Evolutionary conservation across 2,888 invertebrate genomes (phyloP).

Genomic region (Cheilosia urbana): DNA sequence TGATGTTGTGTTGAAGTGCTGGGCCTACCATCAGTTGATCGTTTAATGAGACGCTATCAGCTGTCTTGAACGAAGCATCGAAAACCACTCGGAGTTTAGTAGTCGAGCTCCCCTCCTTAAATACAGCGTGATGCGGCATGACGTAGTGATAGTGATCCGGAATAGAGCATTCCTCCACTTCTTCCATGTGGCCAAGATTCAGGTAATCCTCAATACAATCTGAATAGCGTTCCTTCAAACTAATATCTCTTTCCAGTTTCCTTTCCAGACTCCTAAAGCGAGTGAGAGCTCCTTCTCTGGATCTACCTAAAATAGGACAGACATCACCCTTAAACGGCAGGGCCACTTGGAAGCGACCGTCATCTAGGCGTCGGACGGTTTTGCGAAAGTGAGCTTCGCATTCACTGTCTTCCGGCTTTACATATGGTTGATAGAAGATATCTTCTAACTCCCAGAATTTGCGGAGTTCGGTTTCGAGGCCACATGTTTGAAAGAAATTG

Average conservation of each 20-base stretch:
- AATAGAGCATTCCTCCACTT: neutral
- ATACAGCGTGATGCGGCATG: slow-evolving; percentile 21
- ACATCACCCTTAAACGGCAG: no score
- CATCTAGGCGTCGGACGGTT: neutral
- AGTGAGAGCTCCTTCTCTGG: slow-evolving; percentile 13
- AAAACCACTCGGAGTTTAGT: no score
- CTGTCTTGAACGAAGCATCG: no score
- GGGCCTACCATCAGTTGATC: neutral
- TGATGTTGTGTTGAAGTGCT: slow-evolving; percentile 11
- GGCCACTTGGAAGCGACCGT: no score
- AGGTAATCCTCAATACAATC: neutral
- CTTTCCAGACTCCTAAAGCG: neutral
- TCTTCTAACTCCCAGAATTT: slow-evolving; percentile 29
- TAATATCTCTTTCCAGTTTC: neutral
- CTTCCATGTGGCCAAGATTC: slow-evolving; percentile 19
- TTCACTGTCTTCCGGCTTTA: neutral
- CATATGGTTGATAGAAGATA: neutral
- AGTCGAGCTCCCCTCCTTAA: neutral
- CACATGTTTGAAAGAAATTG: no score
- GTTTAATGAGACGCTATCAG: no score
- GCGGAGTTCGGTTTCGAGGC: neutral
- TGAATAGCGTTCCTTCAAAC: neutral
- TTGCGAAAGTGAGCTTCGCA: slow-evolving; percentile 24
- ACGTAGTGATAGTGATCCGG: neutral
- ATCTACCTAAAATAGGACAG: neutral